phyloP scores from a whole-genome alignment of 2,113 vertebrate species.

The Mobula hypostoma region DNA sequence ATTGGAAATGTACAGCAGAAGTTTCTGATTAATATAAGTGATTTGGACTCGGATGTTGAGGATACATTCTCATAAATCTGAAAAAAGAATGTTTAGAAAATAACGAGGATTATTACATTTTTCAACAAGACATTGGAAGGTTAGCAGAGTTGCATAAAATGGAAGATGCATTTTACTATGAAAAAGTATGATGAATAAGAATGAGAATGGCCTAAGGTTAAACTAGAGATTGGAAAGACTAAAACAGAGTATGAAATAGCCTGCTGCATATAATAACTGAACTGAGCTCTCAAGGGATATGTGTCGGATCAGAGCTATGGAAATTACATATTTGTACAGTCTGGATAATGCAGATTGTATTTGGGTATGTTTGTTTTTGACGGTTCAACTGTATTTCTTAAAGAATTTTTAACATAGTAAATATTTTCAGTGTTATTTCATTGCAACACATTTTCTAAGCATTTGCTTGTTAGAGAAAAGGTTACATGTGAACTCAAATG shows the following conservation, averaged over 20 bases:
- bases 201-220: background rate
- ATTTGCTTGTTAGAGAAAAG: background rate
- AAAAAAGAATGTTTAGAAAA: background rate
- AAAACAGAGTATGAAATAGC: background rate
- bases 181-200: background rate
- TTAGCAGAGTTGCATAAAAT: background rate
- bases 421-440: background rate
- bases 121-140: background rate
- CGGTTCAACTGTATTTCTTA: background rate
- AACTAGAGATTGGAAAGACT: background rate
- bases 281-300: background rate
- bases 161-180: background rate
- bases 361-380: background rate
- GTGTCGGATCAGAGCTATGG: background rate
- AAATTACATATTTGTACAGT: background rate
- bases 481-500: background rate
- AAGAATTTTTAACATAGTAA: background rate
- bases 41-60: background rate
- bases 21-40: background rate
- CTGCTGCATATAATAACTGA: background rate
- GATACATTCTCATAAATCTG: background rate
- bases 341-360: background rate
- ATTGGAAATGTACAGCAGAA: background rate
- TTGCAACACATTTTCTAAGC: background rate
- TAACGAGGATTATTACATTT: background rate